These are phyloP conservation scores for Bovichtus variegatus DNA, from an alignment of 2,797 vertebrate species.

Conservation along the genomic window DNA sequence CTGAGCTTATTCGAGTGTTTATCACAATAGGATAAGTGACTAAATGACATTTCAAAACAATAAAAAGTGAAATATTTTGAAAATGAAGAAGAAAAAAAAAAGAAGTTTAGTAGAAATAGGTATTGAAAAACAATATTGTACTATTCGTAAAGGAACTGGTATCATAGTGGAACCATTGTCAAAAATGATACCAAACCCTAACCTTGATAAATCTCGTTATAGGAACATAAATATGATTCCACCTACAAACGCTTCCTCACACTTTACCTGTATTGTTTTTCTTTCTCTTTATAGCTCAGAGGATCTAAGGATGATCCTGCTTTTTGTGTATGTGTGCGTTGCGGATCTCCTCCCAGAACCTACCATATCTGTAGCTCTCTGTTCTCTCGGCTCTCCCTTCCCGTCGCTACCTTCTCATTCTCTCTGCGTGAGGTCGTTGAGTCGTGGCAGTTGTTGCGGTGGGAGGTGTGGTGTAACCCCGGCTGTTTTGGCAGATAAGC, in stretches of 20 bases:
- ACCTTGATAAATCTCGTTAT: not conserved
- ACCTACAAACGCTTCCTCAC: not conserved
- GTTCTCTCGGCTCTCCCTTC: slow-evolving; percentile 19
- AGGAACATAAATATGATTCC: not conserved
- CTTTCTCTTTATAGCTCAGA: not conserved
- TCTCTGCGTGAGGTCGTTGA: slow-evolving; percentile 59
- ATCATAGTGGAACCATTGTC: not conserved
- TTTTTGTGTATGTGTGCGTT: not conserved
- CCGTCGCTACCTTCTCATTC: slow-evolving; percentile 59
- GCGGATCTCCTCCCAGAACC: slow-evolving; percentile 39
- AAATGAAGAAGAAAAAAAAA: too few species aligned
- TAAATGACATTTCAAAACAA: not conserved
- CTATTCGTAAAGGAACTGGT: not conserved
- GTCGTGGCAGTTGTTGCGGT: slow-evolving; percentile 51
- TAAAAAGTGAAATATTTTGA: not conserved
- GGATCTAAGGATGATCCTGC: not conserved
- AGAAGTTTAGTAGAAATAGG: not conserved
- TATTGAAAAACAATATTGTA: not conserved
- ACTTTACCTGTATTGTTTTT: not conserved
- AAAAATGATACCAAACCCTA: not conserved
- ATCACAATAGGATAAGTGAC: too few species aligned
- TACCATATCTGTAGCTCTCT: slow-evolving; percentile 15
- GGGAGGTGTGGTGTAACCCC: slow-evolving; percentile 67
- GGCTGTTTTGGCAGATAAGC: slow-evolving; percentile 85
- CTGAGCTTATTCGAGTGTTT: not conserved